Base-by-base conservation (phyloP, 2,113 vertebrate genomes). In the Sinocyclocheilus rhinocerous region DNA sequence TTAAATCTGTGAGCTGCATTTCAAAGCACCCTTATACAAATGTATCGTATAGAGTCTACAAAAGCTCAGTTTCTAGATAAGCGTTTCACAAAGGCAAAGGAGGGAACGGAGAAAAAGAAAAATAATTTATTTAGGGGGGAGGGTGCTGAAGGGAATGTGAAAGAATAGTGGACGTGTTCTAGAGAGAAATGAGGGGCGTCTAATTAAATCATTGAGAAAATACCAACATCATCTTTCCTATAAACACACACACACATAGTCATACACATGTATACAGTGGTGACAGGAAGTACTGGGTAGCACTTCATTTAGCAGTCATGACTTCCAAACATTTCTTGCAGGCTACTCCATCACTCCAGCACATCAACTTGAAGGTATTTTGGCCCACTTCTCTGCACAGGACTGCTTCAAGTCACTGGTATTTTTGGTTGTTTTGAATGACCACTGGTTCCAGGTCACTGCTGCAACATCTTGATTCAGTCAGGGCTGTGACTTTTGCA, bases 41-140 rank as follows among this genome's bases (percentile, higher is more conserved):
- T 26, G 69, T 42, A 73, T 83, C 33, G 50, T 24, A 73, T 18
- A 33, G 45, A 55, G 26, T 70, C 45, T 57, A 84, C 65, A 61
- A 89, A 75, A 86, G 78, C 83, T 82, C 78, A 24, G 42, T 81
- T 87, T 80, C 78, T 81, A 82, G 83, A 89, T 89, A 85, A 89
- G 76, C 81, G 8, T 84, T 89, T 84, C 88, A 85, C 45, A 87
- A 84, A 65, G 52, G 65, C 10, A 57, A 63, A 57, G 15, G 42
- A 39, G 29, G 9, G 26, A 24, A 5, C 6, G 1, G 72, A 18
- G 69, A 50, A 48, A 55, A 52, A 15, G 59, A 16, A 29, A 24
- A 57, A 77, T 50, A 2, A 36, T 63, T 59, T 12, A n/a, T 75
- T 75, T 76, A 77, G 48, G 65, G 45, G 36, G 36, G 4, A 85